Conservation (phyloP, 1,140 invertebrate genomes). For the Diploscapter pachys region DNA sequence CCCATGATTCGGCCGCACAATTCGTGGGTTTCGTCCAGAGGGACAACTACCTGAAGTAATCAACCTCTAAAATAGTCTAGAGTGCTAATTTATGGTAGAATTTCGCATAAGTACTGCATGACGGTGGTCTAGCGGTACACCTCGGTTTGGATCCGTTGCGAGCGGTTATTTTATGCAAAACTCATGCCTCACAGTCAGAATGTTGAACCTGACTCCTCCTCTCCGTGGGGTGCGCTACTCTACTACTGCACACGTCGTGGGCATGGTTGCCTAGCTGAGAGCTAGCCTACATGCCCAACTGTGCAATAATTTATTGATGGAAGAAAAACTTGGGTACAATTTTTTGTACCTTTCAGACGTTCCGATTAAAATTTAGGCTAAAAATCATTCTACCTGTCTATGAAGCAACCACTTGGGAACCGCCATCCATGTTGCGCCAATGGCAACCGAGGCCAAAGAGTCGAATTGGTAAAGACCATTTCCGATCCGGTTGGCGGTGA, state of each 20-base stretch:
- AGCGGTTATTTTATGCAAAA: too few species aligned
- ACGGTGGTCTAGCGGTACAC: too few species aligned
- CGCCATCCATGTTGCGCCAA: conserved; percentile 53
- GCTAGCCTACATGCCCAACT: not conserved
- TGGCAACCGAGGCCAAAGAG: conserved; percentile 51
- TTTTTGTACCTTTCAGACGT: not conserved
- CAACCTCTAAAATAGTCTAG: too few species aligned
- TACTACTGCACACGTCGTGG: not conserved
- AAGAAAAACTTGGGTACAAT: not conserved
- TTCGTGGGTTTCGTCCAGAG: conserved; percentile 52
- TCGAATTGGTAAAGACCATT: conserved; percentile 56
- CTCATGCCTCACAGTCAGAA: too few species aligned
- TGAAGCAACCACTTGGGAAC: conserved; percentile 56
- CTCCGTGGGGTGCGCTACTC: too few species aligned
- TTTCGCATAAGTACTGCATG: too few species aligned
- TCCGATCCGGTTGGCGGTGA: conserved; percentile 39
- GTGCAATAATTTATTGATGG: not conserved
- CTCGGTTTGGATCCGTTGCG: too few species aligned
- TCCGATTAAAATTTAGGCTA: not conserved
- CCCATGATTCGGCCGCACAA: conserved; percentile 56
- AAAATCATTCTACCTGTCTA: conserved; percentile 43
- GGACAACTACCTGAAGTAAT: conserved; percentile 42
- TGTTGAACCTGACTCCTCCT: too few species aligned
- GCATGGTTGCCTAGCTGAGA: too few species aligned
- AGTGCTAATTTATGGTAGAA: too few species aligned